Evolutionary conservation across 2,888 invertebrate genomes (phyloP), one percentile per base, ranked within the genome.

Genomic region (Drosophila imparisetae): DNA sequence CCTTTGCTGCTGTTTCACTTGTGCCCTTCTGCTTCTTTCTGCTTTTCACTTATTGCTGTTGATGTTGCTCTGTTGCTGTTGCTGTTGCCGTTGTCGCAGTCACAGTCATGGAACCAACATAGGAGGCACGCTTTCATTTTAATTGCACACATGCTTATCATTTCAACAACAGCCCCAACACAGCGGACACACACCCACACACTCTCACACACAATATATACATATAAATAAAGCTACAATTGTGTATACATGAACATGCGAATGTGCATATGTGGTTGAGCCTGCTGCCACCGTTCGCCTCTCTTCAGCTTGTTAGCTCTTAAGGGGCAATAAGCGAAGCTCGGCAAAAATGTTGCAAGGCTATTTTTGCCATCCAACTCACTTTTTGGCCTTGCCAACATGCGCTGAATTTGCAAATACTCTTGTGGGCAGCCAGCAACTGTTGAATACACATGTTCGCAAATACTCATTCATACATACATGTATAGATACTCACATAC

Each of bases 81-180:
- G 64, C 6, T 21, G 58, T 38, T 65, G 67, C 34, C n/a, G 62
- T 45, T 52, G 78, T 64, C 50, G 50, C 62, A 62, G 65, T 79
- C 79, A 65, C 72, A 72, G 75, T 66, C 72, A 66, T 60, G 65
- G 21, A 45, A 45, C 59, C 63, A 67, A 60, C 65, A 75, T 70
- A 58, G 78, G 64, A 71, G 82, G 81, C 87, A 89, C 88, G 88
- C 90, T 86, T 85, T 87, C 88, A 89, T 87, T 89, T 86, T 86
- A 86, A 86, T 86, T 86, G 86, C 90, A 87, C 86, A 89, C 86
- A 89, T 86, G 86, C 90, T 89, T 89, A 89, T 89, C 88, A 89
- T 89, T 87, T 87, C 83, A 89, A 82, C 89, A 82, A 77, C 85
- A 89, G 86, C 66, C 63, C 63, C 80, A 66, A 61, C 71, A 70